A percentile compares a stretch with the other conserved stretches of the same genome.
These are phyloP conservation scores for Vireo altiloquus DNA, from an alignment of 2,113 vertebrate species.

Conservation along the genomic window DNA sequence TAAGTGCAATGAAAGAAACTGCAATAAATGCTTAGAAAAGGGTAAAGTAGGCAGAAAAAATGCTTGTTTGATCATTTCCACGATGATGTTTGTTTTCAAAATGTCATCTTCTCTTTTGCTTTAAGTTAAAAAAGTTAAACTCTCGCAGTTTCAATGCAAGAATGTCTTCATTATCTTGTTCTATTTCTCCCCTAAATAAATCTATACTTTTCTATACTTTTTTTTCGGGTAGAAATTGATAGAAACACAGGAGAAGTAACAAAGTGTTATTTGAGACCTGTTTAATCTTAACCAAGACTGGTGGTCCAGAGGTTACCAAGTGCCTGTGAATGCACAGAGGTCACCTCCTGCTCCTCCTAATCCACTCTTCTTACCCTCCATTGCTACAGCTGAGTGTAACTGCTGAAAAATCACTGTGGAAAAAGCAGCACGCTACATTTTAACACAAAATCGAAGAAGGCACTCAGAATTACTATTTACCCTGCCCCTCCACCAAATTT, in stretches of 20 bases:
- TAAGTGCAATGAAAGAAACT: neutral
- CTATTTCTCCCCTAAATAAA: neutral
- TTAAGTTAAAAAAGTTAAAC: neutral
- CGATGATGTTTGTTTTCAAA: neutral
- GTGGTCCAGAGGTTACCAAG: neutral
- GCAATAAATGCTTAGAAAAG: neutral
- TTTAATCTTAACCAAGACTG: neutral
- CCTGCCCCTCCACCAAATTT: neutral
- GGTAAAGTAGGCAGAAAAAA: neutral
- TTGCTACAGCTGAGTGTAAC: neutral
- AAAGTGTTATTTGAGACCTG: neutral
- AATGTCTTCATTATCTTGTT: neutral
- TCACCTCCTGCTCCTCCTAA: neutral
- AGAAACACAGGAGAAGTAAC: neutral
- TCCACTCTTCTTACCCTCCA: neutral
- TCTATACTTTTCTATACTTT: neutral
- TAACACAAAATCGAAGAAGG: neutral
- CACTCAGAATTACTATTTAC: neutral
- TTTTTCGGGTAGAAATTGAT: neutral
- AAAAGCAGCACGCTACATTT: neutral
- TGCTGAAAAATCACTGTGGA: neutral
- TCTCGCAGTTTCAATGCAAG: neutral
- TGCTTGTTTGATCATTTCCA: neutral
- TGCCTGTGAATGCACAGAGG: neutral
- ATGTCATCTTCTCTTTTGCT: neutral